Conservation (phyloP, 2,888 invertebrate genomes). For the Mimumesa dahlbomi region DNA sequence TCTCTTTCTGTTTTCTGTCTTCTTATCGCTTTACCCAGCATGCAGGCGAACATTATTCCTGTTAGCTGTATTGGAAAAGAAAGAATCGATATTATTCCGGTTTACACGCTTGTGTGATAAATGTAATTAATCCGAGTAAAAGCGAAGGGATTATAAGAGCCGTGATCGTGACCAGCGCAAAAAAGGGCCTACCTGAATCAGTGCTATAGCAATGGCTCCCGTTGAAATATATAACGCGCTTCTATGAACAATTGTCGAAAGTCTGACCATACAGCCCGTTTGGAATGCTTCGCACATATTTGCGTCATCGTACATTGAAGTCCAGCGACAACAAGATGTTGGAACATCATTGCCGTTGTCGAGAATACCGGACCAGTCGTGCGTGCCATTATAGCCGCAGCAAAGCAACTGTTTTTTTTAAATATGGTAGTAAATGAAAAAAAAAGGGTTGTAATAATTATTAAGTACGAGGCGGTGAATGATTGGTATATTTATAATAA, state of each 20-base stretch:
- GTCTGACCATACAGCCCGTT: conserved; percentile 84
- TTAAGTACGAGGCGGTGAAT: too few relatives aligned
- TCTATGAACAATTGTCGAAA: conserved; percentile 85
- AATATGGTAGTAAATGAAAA: not conserved
- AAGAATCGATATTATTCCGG: not conserved
- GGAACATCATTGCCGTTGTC: conserved; percentile 80
- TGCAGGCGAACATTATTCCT: conserved; percentile 93
- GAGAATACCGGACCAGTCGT: conserved; percentile 83
- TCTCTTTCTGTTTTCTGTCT: conserved; percentile 88
- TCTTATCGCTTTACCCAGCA: conserved; percentile 92
- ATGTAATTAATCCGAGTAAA: not conserved
- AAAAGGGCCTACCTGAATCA: conserved; percentile 85
- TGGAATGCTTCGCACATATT: conserved; percentile 52
- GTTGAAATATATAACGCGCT: conserved; percentile 88
- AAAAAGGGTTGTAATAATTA: not conserved
- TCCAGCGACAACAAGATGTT: conserved; percentile 83
- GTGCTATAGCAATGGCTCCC: conserved; percentile 89
- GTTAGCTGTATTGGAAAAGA: conserved; percentile 84
- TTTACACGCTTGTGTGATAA: not conserved
- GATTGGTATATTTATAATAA: not conserved
- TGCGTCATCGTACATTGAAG: conserved; percentile 57
- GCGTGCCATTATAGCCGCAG: conserved; percentile 75
- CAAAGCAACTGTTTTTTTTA: conserved; percentile 80
- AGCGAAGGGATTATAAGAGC: not conserved
- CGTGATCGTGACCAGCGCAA: not conserved